A percentile compares a stretch with the other conserved stretches of the same genome.
These are phyloP conservation scores for Cheilosia vernalis DNA, from an alignment of 2,888 invertebrate species.

Conservation along the genomic window DNA sequence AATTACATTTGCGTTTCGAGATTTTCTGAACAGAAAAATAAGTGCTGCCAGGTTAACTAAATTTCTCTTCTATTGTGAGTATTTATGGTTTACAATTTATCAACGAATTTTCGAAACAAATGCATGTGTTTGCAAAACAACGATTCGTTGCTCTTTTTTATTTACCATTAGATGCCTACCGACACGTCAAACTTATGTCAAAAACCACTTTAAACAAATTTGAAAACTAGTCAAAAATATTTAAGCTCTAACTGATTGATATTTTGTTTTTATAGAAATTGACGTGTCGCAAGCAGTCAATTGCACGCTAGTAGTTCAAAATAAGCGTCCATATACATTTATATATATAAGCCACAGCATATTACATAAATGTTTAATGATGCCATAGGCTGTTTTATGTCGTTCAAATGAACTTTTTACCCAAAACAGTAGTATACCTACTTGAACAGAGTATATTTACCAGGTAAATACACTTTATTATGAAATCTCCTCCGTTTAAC, in stretches of 20 bases:
- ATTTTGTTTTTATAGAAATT: neutral
- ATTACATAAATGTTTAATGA: neutral
- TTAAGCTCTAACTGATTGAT: too few species aligned
- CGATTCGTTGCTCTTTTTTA: too few species aligned
- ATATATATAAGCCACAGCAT: neutral
- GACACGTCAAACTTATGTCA: too few species aligned
- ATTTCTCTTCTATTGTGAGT: too few species aligned
- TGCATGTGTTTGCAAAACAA: too few species aligned
- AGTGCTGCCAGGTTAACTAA: neutral
- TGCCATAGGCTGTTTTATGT: conserved; percentile 17
- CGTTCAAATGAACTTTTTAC: neutral
- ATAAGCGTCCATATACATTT: neutral
- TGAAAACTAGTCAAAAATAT: too few species aligned
- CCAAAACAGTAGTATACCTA: neutral
- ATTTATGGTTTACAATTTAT: too few species aligned
- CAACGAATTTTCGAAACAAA: too few species aligned
- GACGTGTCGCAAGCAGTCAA: too few species aligned
- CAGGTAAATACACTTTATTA: conserved; percentile 23
- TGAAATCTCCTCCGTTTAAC: neutral
- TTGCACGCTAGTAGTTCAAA: neutral
- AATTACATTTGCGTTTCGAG: too few species aligned
- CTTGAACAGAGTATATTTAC: neutral
- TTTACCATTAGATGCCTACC: too few species aligned
- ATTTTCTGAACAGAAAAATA: neutral
- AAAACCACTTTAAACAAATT: too few species aligned